phyloP scores from a whole-genome alignment of 2,113 vertebrate species.

The Caracal caracal region DNA sequence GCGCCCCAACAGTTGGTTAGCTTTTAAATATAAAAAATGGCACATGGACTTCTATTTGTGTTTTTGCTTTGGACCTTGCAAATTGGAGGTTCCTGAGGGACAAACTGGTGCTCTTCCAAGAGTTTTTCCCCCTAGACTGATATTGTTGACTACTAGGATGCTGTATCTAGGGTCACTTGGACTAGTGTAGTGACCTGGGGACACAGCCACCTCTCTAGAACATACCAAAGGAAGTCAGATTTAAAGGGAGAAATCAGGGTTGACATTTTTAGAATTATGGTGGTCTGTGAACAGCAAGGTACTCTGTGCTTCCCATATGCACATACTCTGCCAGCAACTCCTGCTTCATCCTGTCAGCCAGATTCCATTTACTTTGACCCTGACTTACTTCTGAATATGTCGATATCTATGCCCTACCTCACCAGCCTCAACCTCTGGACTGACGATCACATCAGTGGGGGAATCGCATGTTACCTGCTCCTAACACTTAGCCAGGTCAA shows the following conservation, averaged over 20 bases:
- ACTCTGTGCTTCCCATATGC: not conserved
- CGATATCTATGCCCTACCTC: not conserved
- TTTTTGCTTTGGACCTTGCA: not conserved
- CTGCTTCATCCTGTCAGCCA: not conserved
- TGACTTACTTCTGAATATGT: not conserved
- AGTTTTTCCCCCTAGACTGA: not conserved
- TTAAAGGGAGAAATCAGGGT: not conserved
- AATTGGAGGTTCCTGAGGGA: not conserved
- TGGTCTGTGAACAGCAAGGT: not conserved
- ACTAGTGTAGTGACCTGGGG: not conserved
- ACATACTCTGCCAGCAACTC: not conserved
- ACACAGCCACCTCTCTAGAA: not conserved
- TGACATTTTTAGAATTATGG: too few species aligned
- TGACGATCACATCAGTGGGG: not conserved
- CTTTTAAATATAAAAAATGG: not conserved
- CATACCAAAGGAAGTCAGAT: not conserved
- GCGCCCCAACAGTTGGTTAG: not conserved
- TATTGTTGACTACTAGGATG: not conserved
- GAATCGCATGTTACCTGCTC: not conserved
- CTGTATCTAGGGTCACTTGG: not conserved
- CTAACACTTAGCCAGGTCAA: not conserved
- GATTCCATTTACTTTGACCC: not conserved
- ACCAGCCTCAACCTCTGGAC: not conserved
- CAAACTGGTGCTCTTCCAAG: not conserved
- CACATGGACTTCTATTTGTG: not conserved